Conservation (phyloP, 2,888 invertebrate genomes). For the Urechis unicinctus region DNA sequence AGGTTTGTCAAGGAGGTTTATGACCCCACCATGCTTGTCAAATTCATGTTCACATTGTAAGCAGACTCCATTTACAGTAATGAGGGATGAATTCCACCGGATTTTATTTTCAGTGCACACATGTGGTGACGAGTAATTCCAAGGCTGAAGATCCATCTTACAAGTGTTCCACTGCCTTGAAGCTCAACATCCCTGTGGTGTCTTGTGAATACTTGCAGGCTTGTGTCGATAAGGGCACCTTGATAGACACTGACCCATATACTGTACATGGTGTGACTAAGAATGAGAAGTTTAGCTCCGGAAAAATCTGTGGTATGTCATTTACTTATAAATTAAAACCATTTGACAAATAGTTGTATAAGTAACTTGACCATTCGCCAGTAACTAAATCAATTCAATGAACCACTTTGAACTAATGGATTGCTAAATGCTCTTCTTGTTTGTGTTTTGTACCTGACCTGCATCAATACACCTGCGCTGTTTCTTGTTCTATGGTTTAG, state of each 20-base stretch:
- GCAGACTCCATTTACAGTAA: too few species aligned
- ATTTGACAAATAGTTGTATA: too few species aligned
- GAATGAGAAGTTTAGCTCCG: conserved; percentile 32
- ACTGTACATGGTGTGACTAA: conserved; percentile 34
- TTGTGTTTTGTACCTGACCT: too few species aligned
- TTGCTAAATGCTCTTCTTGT: too few species aligned
- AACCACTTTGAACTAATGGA: too few species aligned
- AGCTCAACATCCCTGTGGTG: conserved; percentile 40
- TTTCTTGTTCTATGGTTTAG: too few species aligned
- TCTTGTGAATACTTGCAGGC: conserved; percentile 31
- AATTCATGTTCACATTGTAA: too few species aligned
- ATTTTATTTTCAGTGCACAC: conserved; percentile 28
- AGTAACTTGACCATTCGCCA: neutral
- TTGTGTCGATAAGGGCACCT: conserved; percentile 24
- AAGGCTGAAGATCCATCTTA: conserved; percentile 36
- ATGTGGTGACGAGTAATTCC: conserved; percentile 30
- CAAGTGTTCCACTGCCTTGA: conserved; percentile 41
- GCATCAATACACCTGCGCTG: too few species aligned
- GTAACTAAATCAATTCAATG: too few species aligned
- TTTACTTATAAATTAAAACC: too few species aligned
- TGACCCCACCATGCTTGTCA: too few species aligned
- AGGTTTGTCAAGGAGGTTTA: conserved; percentile 34
- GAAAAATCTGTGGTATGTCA: conserved; percentile 36
- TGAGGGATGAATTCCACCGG: neutral
- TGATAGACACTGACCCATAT: conserved; percentile 30